A percentile compares a stretch with the other conserved stretches of the same genome.
Conservation (phyloP, 2,797 vertebrate species). For the Muraenolepis orangiensis region DNA sequence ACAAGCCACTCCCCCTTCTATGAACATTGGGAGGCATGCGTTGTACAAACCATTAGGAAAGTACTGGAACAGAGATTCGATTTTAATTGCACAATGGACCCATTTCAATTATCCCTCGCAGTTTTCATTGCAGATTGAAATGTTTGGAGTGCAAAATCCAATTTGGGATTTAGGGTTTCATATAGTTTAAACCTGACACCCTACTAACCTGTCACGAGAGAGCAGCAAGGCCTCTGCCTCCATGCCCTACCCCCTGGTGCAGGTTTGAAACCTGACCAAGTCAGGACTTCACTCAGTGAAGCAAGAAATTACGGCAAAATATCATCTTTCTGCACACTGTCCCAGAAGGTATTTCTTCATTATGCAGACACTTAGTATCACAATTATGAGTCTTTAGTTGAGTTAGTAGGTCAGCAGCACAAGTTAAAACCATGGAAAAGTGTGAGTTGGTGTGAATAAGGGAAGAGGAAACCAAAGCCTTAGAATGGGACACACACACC, state of each 20-base stretch:
- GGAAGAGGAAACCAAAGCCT: neutral
- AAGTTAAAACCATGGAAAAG: neutral
- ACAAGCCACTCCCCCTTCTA: neutral
- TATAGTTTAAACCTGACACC: slow-evolving; percentile 26
- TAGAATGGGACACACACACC: neutral
- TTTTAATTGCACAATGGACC: slow-evolving; percentile 53
- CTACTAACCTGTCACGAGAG: slow-evolving; percentile 36
- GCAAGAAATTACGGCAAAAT: slow-evolving; percentile 13
- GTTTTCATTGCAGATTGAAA: slow-evolving; percentile 48
- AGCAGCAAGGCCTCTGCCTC: slow-evolving; percentile 27
- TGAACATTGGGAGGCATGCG: neutral
- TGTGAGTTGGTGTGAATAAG: neutral
- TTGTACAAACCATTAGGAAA: neutral
- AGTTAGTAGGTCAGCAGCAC: neutral
- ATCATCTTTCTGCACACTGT: neutral
- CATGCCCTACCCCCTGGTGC: neutral
- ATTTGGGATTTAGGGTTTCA: slow-evolving; percentile 46
- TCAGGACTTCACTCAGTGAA: slow-evolving; percentile 14
- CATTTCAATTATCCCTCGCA: slow-evolving; percentile 37
- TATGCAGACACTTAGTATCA: slow-evolving; percentile 9
- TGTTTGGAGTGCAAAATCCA: slow-evolving; percentile 48
- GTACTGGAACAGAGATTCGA: slow-evolving; percentile 16
- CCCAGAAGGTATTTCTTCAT: slow-evolving; percentile 2
- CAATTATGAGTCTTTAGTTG: slow-evolving; percentile 15
- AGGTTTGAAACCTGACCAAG: neutral